These are phyloP conservation scores for Diploscapter pachys DNA, from an alignment of 1,140 invertebrate species.

Conservation along the genomic window DNA sequence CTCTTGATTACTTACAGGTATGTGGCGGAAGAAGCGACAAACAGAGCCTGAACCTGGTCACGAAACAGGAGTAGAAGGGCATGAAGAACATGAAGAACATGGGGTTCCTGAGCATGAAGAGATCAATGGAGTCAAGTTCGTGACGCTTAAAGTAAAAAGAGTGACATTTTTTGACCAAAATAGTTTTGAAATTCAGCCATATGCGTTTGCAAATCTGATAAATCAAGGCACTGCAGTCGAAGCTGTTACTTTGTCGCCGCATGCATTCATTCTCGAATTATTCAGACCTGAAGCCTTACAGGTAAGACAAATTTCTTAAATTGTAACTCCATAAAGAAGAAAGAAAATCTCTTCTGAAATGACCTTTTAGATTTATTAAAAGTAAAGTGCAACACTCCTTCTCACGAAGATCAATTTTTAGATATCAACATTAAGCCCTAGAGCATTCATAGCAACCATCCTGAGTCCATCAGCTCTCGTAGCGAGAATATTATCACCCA, in stretches of 20 bases:
- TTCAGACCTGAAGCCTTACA: neutral
- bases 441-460: conserved; percentile 35
- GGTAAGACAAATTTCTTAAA: neutral
- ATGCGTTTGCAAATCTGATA: neutral
- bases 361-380: too few species aligned
- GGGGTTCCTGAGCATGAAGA: too few species aligned
- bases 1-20: too few species aligned
- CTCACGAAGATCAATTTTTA: conserved; percentile 13
- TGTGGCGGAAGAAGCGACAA: too few species aligned
- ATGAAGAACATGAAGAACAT: too few species aligned
- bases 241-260: too few species aligned
- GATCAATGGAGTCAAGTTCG: too few species aligned
- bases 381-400: neutral
- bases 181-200: too few species aligned
- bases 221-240: conserved; percentile 4
- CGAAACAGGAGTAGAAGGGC: too few species aligned
- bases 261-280: conserved; percentile 7
- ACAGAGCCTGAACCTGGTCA: too few species aligned
- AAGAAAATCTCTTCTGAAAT: too few species aligned
- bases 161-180: neutral
- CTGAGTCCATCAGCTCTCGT: conserved; percentile 31
- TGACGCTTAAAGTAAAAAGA: neutral
- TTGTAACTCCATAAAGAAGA: too few species aligned
- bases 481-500: conserved; percentile 36
- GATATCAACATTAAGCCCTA: conserved; percentile 27